Conservation (phyloP, 2,113 vertebrate genomes). For the Onychostoma macrolepis region DNA sequence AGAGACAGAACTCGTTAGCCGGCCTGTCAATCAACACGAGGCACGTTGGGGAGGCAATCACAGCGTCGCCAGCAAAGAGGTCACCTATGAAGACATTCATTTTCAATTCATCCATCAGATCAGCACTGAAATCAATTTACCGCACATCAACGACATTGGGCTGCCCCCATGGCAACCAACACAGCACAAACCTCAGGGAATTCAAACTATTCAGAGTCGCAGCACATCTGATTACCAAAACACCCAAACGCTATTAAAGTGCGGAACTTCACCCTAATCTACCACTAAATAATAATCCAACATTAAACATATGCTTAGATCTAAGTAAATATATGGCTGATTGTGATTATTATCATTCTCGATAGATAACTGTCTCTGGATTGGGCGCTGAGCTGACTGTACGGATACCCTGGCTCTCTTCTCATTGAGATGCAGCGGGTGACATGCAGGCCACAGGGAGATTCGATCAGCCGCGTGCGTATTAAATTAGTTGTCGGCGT, state of each 20-base stretch:
- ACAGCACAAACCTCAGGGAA: conserved; percentile 48
- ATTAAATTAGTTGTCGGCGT: conserved; percentile 63
- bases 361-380: conserved; percentile 38
- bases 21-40: conserved; percentile 63
- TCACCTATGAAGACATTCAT: conserved; percentile 67
- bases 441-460: conserved; percentile 56
- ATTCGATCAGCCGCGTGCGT: conserved; percentile 62
- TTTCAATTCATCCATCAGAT: conserved; percentile 72
- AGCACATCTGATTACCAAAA: conserved; percentile 51
- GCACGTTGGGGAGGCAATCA: conserved; percentile 61
- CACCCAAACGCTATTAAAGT: conserved; percentile 31
- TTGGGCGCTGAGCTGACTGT: conserved; percentile 9
- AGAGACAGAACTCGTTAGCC: conserved; percentile 70
- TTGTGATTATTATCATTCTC: conserved; percentile 52
- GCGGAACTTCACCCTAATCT: conserved; percentile 24
- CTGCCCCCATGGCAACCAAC: conserved; percentile 58
- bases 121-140: conserved; percentile 72
- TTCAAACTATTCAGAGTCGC: conserved; percentile 43
- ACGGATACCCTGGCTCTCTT: conserved; percentile 20
- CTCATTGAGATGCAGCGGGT: conserved; percentile 62
- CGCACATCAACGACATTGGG: conserved; percentile 64
- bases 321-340: conserved; percentile 55
- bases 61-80: conserved; percentile 59
- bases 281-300: conserved; percentile 54
- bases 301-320: conserved; percentile 50